Base-by-base conservation (phyloP, 2,797 vertebrate genomes). In the Microctenopoma steveboyesi region DNA sequence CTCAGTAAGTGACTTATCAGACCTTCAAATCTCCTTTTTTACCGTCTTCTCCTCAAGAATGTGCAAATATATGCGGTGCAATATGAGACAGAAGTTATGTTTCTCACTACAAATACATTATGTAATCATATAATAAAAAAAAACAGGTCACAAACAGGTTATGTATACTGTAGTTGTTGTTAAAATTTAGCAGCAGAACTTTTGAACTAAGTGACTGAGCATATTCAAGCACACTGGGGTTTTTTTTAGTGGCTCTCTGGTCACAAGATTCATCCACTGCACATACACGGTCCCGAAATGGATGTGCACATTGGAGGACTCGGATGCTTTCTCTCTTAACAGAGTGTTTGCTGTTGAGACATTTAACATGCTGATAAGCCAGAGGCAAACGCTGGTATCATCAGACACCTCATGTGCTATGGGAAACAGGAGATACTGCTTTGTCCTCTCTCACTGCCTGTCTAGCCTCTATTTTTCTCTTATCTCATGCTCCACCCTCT, bases 381-480 rank as follows among this genome's bases (percentile, higher is more conserved):
- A 37, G 75, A 78, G 90, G 92, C 88, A 27, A 86, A 78, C 60
- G 33, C 53, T 78, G 74, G 72, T 87, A 91, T 93, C 91, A 93
- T 89, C 92, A 93, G 94, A 93, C 83, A 85, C 86, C 87, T 88
- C 88, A 81, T 92, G 90, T 88, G 88, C 88, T 85, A 15, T 86
- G 72, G 72, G 56, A 86, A 89, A 64, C 73, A 80, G 85, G 65
- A 87, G 73, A 79, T 50, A 69, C 48, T 53, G 83, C 69, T 89
- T 86, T 84, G 78, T 89, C 65, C 79, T 75, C 35, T 57, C 58
- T 64, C 54, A 16, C 69, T 77, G 52, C 15, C 22, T 64, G 39
- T 57, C 14, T 27, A 37, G 30, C 58, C 47, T 69, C 27, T 22
- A 3, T 63, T 72, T 69, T 39, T 46, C 56, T 15, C 66, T 78